Evolutionary conservation across 2,888 invertebrate genomes (phyloP), one percentile per base, ranked within the genome.

Genomic region (Galeopsomyia nigrocyanea): DNA sequence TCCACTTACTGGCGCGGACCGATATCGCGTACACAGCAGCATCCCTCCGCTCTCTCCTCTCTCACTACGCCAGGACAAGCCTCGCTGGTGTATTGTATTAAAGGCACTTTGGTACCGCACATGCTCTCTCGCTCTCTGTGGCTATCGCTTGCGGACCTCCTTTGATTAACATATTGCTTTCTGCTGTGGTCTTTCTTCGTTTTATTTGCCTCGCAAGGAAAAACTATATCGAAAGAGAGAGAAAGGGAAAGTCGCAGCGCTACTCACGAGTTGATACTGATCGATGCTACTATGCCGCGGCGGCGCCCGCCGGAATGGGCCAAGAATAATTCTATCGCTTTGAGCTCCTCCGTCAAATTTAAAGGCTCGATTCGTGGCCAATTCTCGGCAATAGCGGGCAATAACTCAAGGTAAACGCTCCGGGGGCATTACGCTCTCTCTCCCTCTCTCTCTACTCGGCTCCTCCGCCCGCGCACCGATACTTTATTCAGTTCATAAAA

Each of bases 401-500:
- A 81, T 82, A 80, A 82, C 78, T 82, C 81, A 79, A 75, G 73
- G 77, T 79, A 81, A 82, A 82, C 81, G 80, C 78, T 79, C 77
- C 10, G 13, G 75, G 72, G 78, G 81, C 76, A 80, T 81, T 82
- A 81, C 81, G 78, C 77, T 75, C 61, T 10, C 58, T 46, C 57
- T 63, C 21, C 60, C 58, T 65, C 39, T 39, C 39, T 31, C 31
- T 31, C 31, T 31, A 3, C 7, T 7, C 7, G 3, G 3, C 31
- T 31, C 71, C 56, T 74, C 3, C 75, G 66, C 76, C 75, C 78
- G 79, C 65, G 79, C 80, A 1, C 13, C 39, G 79, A 82, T 82
- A 82, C 80, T 82, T 83, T 82, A 83, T 83, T 82, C 82, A 82
- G 82, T 82, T 82, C 81, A 82, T 82, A 82, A 83, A 83, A 82